Base-by-base conservation (phyloP, 1,140 invertebrate genomes). In the Akabosia matsudoensis region DNA sequence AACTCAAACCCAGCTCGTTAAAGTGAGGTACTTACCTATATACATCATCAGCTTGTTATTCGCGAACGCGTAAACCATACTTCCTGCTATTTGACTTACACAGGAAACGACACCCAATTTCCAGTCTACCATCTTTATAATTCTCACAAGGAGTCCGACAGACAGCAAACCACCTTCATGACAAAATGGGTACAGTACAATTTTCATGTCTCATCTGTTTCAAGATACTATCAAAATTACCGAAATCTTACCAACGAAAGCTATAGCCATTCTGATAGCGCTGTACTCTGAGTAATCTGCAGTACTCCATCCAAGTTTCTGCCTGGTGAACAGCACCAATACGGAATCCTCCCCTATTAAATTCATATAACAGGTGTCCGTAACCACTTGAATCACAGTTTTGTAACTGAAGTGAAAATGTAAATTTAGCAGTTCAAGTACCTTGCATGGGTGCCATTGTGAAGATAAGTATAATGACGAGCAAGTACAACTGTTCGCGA, bases 11-110 rank as follows among this genome's bases (percentile, higher is more conserved):
- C 4, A 64, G 4, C 24, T 28, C 4, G 10, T 24, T 28, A 22
- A 28, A 7, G 4, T 34, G 3, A 70, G 2, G 61, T 33, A 28
- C 85, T 87, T 84, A 91, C 92, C 92, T 81, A 93, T 86, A 83
- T 93, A 94, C 82, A 93, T 90, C 78, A 92, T 89, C 87, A 90
- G 90, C 18, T 90, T 88, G 54, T 90, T 89, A 28, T 88, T 90
- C 13, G 92, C 90, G 82, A 92, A 93, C 0, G 92, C 91, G 77
- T 93, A 94, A 45, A 93, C 90, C 79, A 93, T 91, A 56, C 91
- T 90, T 1, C 91, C 90, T 24, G 92, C 84, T 74, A 94, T 93
- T 85, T 93, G 93, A 78, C 92, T 93, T 79, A 90, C 90, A 76
- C 91, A 92, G 7, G 92, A 93, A 82, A 93, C 88, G 0, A 92